A percentile compares a stretch with the other conserved stretches of the same genome.
Conservation (phyloP, 2,797 vertebrate species). For the Cryptoblepharus egeriae region DNA sequence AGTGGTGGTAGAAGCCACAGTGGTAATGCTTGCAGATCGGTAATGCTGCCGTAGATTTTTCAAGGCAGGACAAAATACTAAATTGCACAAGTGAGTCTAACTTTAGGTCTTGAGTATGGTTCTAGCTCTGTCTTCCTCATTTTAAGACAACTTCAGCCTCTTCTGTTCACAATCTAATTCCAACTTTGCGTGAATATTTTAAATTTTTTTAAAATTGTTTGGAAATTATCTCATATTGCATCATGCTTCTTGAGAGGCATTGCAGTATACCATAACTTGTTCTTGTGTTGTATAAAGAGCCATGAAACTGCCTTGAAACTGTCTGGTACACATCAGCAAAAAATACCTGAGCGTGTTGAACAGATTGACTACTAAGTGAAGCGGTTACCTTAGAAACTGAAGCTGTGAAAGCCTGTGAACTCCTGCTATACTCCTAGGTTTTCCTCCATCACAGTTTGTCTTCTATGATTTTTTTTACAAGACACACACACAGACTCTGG, state of each 20-base stretch:
- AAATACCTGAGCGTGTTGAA: background rate
- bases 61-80: background rate
- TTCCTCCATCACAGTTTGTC: background rate
- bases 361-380: background rate
- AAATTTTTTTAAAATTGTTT: background rate
- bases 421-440: background rate
- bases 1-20: background rate
- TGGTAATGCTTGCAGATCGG: background rate
- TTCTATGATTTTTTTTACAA: background rate
- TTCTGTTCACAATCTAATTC: background rate
- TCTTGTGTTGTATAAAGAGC: background rate
- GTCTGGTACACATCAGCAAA: background rate
- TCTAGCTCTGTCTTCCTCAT: too few relatives aligned
- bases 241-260: background rate
- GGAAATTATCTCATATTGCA: background rate
- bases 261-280: background rate
- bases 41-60: too few relatives aligned
- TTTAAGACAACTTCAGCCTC: background rate
- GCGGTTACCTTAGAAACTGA: constrained; percentile 1
- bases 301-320: background rate
- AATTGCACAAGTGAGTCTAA: background rate
- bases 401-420: background rate
- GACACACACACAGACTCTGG: background rate
- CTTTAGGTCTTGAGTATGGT: background rate
- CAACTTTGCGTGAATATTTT: background rate